Evolutionary conservation across 2,888 invertebrate genomes (phyloP), one percentile per base, ranked within the genome.

Genomic region (Drosophila atroscutellata): DNA sequence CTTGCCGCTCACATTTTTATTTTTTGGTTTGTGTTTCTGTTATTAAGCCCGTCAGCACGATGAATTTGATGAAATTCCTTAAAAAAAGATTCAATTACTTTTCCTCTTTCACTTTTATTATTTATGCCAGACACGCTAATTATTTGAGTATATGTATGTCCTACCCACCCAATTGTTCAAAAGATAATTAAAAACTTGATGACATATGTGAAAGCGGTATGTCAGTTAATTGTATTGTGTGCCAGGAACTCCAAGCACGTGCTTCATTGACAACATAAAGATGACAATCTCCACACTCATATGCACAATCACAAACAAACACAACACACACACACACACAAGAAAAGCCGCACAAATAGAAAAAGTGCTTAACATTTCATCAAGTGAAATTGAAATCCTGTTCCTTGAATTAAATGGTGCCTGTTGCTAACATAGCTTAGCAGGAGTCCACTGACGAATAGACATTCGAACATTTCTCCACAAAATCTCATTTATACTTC

Each of bases 311-410:
- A 15, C 32, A 15, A n/a, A 11, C 37, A 64, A 13, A 26, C 24
- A 52, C 58, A 60, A 54, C 36, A 47, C 9, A 18, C 4, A n/a
- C 39, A n/a, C 47, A 52, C 59, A 52, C 50, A 50, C 54, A 47
- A 37, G 15, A 26, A 63, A 51, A 62, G 51, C 42, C 56, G 26
- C n/a, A 28, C 32, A 39, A 47, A 63, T 55, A 47, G 7, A 1
- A 69, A 69, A 63, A 32, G 0, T 60, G 57, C 72, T 75, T 76
- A 75, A 72, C 87, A 77, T 84, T 72, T 72, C 74, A 69, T 75
- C 76, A 77, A 81, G 79, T 77, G 39, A 68, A 84, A 81, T 81
- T 77, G 34, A 66, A 84, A 79, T 79, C 79, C 67, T 50, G 65
- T 69, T 65, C 51, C 51, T 32, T 36, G 49, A 51, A 51, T 61